Evolutionary conservation across 2,113 vertebrate species (phyloP).

Genomic region (Sciurus niger): DNA sequence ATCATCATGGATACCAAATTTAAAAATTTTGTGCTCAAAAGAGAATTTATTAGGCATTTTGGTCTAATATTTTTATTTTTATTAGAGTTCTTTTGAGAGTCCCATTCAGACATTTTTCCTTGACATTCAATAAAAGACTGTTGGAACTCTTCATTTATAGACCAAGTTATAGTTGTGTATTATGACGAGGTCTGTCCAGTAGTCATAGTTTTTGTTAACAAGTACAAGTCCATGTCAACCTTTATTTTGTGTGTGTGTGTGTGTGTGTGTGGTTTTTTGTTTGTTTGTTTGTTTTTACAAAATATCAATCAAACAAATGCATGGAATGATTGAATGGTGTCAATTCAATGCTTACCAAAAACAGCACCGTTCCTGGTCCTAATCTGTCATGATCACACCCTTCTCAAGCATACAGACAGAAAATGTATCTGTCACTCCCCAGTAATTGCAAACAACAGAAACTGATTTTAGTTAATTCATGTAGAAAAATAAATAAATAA

Average conservation of each 20-base stretch:
- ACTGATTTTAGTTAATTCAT: not conserved
- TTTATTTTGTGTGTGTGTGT: not conserved
- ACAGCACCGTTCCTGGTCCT: not conserved
- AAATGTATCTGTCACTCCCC: not conserved
- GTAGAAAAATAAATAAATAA: not conserved
- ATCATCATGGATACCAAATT: not conserved
- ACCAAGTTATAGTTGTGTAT: not conserved
- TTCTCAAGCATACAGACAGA: not conserved
- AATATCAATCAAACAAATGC: not conserved
- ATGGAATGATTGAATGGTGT: not conserved
- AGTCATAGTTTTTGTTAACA: conserved; percentile 11
- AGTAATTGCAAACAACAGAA: not conserved
- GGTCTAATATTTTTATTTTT: not conserved
- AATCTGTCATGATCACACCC: not conserved
- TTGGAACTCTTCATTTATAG: conserved; percentile 3
- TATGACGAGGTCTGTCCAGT: not conserved
- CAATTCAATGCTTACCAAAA: not conserved
- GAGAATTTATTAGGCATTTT: not conserved
- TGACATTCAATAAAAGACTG: not conserved
- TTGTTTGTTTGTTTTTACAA: not conserved
- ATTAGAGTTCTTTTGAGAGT: not conserved
- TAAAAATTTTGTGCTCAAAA: not conserved
- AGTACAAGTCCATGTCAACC: not conserved
- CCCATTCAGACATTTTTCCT: not conserved
- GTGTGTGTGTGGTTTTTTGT: too few relatives aligned